Evolutionary conservation across 2,888 invertebrate species (phyloP), one percentile per base, ranked within the genome.

Genomic region (Ectemnius lituratus): DNA sequence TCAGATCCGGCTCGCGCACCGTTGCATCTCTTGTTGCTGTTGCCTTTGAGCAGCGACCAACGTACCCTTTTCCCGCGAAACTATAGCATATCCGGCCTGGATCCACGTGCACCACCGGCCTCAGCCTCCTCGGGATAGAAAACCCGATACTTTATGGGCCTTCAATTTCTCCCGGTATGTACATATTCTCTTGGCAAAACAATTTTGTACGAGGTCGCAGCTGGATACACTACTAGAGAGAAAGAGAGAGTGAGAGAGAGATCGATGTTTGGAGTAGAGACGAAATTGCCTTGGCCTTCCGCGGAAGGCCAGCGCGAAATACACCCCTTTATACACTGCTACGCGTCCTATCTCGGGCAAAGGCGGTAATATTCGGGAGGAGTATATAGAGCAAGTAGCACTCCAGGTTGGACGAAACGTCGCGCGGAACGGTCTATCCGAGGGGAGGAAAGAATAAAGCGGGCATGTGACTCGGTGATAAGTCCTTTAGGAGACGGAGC

Each of bases 401-500:
- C 37, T 37, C 8, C 23, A 2, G 37, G 37, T 37, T 11, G 37
- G 37, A 6, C 37, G 37, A 37, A 11, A 11, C 37, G 8, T 37
- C 37, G 8, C 37, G 8, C 37, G 37, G 37, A 6, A 4, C 5
- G 37, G 37, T 3, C 23, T 2, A 23, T 23, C 23, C 23, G 3
- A 23, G 3, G 3, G 23, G 23, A 3, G 37, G 37, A 6, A 37
- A 37, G 37, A 11, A 37, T 37, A 37, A 37, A 37, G 37, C 37
- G 37, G 37, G 11, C 37, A 37, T 52, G 58, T 57, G 71, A 47
- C 37, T 4, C 62, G 62, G 14, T 52, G 66, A 70, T 68, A 68
- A 68, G 61, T 66, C 8, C 46, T 80, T 73, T 66, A 73, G 67
- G 69, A 73, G 37, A 37, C 11, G 37, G 37, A 11, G 76, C 23